Evolutionary conservation across 2,888 invertebrate species (phyloP).

Genomic region (Tipula helvola): DNA sequence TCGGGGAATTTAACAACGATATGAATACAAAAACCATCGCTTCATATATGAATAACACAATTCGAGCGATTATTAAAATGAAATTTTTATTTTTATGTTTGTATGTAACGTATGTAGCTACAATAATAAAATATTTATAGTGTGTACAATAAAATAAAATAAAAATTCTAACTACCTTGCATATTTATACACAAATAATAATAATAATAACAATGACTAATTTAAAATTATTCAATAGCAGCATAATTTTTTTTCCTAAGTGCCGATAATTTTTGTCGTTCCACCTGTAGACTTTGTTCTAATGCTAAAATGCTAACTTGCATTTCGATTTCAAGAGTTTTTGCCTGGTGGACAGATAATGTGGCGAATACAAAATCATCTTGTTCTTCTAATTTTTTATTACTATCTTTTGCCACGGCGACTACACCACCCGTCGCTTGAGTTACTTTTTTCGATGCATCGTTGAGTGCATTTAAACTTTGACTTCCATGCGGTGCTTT

Average conservation of each 20-base stretch:
- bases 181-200: neutral
- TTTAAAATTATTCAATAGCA: neutral
- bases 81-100: neutral
- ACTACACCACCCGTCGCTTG: conserved; percentile 86
- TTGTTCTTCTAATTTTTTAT: conserved; percentile 74
- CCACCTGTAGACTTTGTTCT: conserved; percentile 80
- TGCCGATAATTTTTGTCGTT: conserved; percentile 71
- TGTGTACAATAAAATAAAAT: neutral
- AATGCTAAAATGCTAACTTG: conserved; percentile 89
- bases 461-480: conserved; percentile 66
- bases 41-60: neutral
- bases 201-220: neutral
- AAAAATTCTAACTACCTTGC: neutral
- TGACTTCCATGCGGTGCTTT: conserved; percentile 78
- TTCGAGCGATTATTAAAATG: neutral
- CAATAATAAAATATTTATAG: neutral
- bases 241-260: conserved; percentile 84
- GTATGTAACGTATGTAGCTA: neutral
- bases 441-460: conserved; percentile 80
- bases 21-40: neutral
- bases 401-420: conserved; percentile 83
- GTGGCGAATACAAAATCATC: conserved; percentile 84
- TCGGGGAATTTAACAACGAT: neutral
- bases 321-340: conserved; percentile 93
- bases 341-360: conserved; percentile 85